These are phyloP conservation scores for Isichthys henryi DNA, from an alignment of 2,113 vertebrate genomes.

Conservation along the genomic window DNA sequence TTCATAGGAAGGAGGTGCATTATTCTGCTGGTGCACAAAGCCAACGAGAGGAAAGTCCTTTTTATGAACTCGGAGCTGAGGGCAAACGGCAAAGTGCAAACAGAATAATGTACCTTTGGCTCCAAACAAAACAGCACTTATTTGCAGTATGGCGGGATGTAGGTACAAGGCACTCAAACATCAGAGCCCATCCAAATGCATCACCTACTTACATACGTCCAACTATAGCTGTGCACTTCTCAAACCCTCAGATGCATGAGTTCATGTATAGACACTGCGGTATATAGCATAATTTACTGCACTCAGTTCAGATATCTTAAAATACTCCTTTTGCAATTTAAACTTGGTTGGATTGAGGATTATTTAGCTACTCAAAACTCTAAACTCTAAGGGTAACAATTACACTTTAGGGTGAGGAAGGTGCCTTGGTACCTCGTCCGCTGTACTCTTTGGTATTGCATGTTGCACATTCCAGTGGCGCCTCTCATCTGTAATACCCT, in stretches of 20 bases:
- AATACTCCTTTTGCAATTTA: background rate
- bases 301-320: background rate
- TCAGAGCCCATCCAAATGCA: background rate
- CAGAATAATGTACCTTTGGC: slow-evolving; percentile 39
- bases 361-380: background rate
- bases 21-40: background rate
- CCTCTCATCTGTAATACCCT: background rate
- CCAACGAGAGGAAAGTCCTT: background rate
- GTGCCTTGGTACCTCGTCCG: no score
- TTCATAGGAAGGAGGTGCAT: background rate
- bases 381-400: background rate
- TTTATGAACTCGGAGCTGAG: slow-evolving; percentile 26
- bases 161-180: slow-evolving; percentile 22
- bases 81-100: slow-evolving; percentile 37
- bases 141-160: slow-evolving; percentile 38
- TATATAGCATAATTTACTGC: background rate
- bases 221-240: background rate
- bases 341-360: background rate
- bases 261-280: background rate
- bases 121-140: slow-evolving; percentile 37
- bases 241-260: background rate
- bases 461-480: background rate
- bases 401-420: no score
- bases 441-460: background rate
- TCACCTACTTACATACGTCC: slow-evolving; percentile 15